Conservation (phyloP, 2,797 vertebrate species). For the Falco novaeseelandiae region DNA sequence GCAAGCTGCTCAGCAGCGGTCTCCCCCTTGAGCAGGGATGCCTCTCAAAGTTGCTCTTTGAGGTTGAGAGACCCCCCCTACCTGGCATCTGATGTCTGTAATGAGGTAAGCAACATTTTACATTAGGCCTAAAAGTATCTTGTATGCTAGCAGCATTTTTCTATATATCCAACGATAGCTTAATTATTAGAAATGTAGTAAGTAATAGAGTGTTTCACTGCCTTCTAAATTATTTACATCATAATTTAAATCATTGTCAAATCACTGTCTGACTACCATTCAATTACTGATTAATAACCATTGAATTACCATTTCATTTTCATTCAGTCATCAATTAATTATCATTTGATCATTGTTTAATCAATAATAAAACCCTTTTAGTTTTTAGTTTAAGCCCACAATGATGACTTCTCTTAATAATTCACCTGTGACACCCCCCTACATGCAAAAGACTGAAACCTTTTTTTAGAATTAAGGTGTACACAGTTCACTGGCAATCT, state of each 20-base stretch:
- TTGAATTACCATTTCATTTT: not conserved
- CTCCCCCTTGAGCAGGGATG: not conserved
- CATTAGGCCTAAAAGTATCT: not conserved
- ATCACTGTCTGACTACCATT: not conserved
- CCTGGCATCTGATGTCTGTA: not conserved
- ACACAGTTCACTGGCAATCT: not conserved
- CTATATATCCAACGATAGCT: not conserved
- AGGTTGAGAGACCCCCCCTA: not conserved
- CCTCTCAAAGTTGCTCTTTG: not conserved
- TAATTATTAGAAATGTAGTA: not conserved
- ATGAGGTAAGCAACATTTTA: not conserved
- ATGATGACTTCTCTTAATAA: not conserved
- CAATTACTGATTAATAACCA: not conserved
- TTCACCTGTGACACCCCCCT: not conserved
- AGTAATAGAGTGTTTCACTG: not conserved
- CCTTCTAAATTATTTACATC: not conserved
- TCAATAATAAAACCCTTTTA: not conserved
- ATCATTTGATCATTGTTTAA: not conserved
- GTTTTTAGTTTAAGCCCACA: not conserved
- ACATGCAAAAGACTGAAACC: not conserved
- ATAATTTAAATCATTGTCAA: not conserved
- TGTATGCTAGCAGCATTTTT: not conserved
- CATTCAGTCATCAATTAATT: not conserved
- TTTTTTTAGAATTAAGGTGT: not conserved
- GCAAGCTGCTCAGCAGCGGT: fast-evolving